These are phyloP conservation scores for Piaya cayana DNA, from an alignment of 2,113 vertebrate species.

Conservation along the genomic window DNA sequence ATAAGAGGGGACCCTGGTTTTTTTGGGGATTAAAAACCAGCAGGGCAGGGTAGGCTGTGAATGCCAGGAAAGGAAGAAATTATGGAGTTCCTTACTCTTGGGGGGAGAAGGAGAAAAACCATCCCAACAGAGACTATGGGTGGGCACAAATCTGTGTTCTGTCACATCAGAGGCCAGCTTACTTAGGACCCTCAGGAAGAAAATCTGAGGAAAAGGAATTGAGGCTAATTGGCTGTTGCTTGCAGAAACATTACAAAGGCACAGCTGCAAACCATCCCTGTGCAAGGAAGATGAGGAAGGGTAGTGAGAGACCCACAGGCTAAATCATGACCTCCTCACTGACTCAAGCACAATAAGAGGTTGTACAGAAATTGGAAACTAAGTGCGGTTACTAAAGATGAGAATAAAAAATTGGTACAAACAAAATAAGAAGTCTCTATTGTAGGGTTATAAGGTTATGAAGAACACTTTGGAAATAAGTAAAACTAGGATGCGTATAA, in stretches of 20 bases:
- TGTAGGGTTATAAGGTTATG: not conserved
- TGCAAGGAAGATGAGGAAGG: not conserved
- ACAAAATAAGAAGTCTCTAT: not conserved
- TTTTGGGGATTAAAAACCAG: not conserved
- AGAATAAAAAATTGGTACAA: not conserved
- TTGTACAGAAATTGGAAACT: not conserved
- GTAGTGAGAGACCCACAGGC: not conserved
- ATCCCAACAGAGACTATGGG: not conserved
- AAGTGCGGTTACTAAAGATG: not conserved
- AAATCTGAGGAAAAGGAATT: not conserved
- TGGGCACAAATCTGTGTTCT: not conserved
- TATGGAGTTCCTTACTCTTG: not conserved
- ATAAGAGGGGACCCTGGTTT: not conserved
- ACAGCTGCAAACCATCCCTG: not conserved
- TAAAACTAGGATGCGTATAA: not conserved
- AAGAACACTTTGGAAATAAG: not conserved
- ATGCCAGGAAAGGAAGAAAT: not conserved
- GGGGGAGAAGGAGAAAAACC: not conserved
- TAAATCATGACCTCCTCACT: not conserved
- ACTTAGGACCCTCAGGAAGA: not conserved
- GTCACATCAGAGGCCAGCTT: fast-evolving
- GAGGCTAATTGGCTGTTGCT: not conserved
- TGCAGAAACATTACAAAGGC: not conserved
- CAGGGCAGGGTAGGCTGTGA: not conserved
- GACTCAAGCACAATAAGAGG: not conserved